Evolutionary conservation across 2,888 invertebrate species (phyloP), one percentile per base, ranked within the genome.

Genomic region (Boloria euphrosyne): DNA sequence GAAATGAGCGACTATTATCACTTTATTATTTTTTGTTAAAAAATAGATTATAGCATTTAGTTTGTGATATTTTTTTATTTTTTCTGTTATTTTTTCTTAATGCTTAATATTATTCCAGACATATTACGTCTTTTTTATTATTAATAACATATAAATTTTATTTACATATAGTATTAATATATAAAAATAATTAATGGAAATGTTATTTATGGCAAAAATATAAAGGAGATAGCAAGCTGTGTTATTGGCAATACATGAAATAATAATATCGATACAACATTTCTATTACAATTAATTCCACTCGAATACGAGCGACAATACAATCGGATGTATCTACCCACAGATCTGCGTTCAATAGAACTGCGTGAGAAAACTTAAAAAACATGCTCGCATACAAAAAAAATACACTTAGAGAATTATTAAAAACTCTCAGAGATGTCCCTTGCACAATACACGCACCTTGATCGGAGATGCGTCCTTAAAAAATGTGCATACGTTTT

Each of bases 401-500:
- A 82, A 74, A 81, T 73, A 81, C 82, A 85, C 87, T 87, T 80
- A 80, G 78, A 84, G 81, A 88, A 90, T 87, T 87, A 89, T 85
- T 86, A 87, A 87, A 87, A 85, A 83, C 84, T 82, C 84, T 82
- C 79, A 79, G 81, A 86, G 86, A 87, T 89, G 87, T 90, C 88
- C 83, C 83, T 81, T 78, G 84, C 80, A 90, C 89, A 90, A 89
- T 84, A 75, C 79, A 75, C 79, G 80, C 91, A 90, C 90, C 90
- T 90, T 91, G 91, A 82, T 81, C 77, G 80, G 82, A 84, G 89
- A 88, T 86, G 80, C 80, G 80, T 76, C 77, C 78, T 85, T 86
- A 91, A 92, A 92, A 92, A 92, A 90, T 92, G 90, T 86, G 92
- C 92, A 90, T 90, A 88, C 86, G 89, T 90, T 92, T 90, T 91